Conservation (phyloP, 2,888 invertebrate genomes). For the Xylota sylvarum region DNA sequence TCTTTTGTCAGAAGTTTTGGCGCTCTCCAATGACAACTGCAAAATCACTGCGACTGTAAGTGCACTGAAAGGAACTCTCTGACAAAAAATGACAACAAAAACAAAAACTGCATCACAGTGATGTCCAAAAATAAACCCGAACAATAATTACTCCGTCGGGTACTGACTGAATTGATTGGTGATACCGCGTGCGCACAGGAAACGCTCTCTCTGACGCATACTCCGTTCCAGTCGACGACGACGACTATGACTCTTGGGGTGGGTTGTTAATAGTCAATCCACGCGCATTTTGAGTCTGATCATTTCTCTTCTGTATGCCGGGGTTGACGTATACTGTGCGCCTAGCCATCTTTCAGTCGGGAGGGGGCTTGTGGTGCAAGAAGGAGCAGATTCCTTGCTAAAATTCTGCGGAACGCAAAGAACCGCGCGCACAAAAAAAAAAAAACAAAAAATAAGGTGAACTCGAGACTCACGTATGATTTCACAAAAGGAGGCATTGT, state of each 20-base stretch:
- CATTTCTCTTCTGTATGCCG: conserved; percentile 54
- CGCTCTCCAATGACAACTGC: conserved; percentile 56
- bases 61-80: background rate
- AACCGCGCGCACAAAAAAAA: background rate
- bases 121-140: conserved; percentile 66
- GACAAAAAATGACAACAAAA: background rate
- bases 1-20: conserved; percentile 49
- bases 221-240: conserved; percentile 41
- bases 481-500: conserved; percentile 22
- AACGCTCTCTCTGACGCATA: conserved; percentile 68
- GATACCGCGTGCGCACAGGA: conserved; percentile 72
- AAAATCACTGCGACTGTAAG: conserved; percentile 29
- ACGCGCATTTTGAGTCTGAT: conserved; percentile 59
- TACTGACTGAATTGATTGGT: conserved; percentile 51
- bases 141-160: conserved; percentile 58
- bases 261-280: conserved; percentile 69
- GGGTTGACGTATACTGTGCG: conserved; percentile 58
- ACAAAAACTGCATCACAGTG: conserved; percentile 8
- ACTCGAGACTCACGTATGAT: conserved; percentile 5
- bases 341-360: conserved; percentile 49
- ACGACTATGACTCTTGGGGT: conserved; percentile 36
- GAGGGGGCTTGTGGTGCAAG: background rate
- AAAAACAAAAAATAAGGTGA: conserved; percentile 18
- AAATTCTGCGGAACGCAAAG: conserved; percentile 24
- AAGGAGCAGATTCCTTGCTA: conserved; percentile 9